Evolutionary conservation across 2,113 vertebrate genomes (phyloP), one percentile per base, ranked within the genome.

Genomic region (Asarcornis scutulata): DNA sequence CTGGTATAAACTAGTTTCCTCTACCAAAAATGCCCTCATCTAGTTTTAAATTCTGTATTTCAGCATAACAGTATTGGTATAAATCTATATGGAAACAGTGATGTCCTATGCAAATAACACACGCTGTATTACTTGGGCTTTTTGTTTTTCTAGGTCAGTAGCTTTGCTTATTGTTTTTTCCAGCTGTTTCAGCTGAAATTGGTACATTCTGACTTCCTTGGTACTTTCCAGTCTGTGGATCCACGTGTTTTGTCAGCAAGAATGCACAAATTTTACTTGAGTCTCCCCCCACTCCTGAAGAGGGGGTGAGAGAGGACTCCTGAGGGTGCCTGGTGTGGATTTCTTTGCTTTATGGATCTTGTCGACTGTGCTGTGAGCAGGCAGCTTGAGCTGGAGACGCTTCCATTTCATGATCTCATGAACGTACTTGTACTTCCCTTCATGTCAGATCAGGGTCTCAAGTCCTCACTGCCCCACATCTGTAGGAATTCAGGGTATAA

Each of bases 391-490:
- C 59, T 66, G 36, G 55, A 73, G 59, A 58, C 21, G 4, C 34
- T 79, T 17, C 80, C 56, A 89, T 94, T 96, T 91, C 82, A 85
- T 85, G 78, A 77, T 66, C 67, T 87, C 66, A 1, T 16, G 16
- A 2, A 0, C 17, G 22, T 78, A 52, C 38, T 85, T 94, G 22
- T 78, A 59, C 42, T 85, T 94, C 26, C 42, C 71, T 40, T 69
- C 76, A 15, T 62, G 75, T 73, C 78, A 80, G 44, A 69, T 83
- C 48, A 76, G 66, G 38, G 68, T 95, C 59, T 91, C 85, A 94
- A 95, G 50, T 95, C 88, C 63, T 77, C 83, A 50, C 53, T 97
- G 93, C 63, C 86, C 79, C 79, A 93, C 88, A 96, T 97, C 62
- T 15, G 1, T 58, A 36, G 85, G 55, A 91, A 83, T 69, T 78